A percentile compares a stretch with the other conserved stretches of the same genome.
Conservation (phyloP, 2,888 invertebrate species). For the Caenorhabditis afra region DNA sequence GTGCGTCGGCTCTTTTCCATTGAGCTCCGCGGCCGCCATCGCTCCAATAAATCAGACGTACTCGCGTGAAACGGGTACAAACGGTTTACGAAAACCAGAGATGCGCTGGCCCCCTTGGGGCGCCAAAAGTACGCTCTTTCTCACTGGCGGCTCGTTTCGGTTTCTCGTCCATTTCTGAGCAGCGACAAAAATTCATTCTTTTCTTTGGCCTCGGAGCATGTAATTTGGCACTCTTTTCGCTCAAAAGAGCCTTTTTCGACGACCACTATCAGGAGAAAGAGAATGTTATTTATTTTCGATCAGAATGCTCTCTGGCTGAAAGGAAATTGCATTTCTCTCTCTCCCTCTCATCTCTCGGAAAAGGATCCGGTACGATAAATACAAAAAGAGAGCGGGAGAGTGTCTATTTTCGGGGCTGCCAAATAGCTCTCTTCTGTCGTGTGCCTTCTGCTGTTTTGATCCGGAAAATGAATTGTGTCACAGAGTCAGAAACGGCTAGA, state of each 20-base stretch:
- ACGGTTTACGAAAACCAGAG: constrained; percentile 42
- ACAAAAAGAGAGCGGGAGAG: constrained; percentile 1
- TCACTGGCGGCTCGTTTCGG: too few relatives aligned
- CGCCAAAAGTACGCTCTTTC: constrained; percentile 4
- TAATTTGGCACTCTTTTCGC: constrained; percentile 44
- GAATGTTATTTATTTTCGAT: constrained; percentile 38
- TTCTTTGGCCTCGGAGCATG: constrained; percentile 8
- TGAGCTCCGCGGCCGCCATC: background rate
- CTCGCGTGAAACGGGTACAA: constrained; percentile 26
- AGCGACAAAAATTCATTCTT: background rate
- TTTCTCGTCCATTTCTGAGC: constrained; percentile 4
- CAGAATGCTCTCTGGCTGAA: constrained; percentile 6
- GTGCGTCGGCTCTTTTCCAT: constrained; percentile 16
- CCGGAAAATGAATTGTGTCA: constrained; percentile 1
- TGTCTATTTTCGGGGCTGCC: constrained; percentile 2
- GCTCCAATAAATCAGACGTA: constrained; percentile 39
- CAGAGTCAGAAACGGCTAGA: constrained; percentile 3
- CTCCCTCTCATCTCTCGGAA: too few relatives aligned
- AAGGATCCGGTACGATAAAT: constrained; percentile 6
- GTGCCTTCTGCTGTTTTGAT: constrained; percentile 23
- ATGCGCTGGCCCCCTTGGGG: constrained; percentile 8
- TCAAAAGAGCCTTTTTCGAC: constrained; percentile 10
- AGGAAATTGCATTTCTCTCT: constrained; percentile 31
- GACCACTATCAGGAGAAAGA: constrained; percentile 3
- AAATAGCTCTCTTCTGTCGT: background rate